Evolutionary conservation across 2,888 invertebrate genomes (phyloP).

Genomic region (Drosophila neotestacea): DNA sequence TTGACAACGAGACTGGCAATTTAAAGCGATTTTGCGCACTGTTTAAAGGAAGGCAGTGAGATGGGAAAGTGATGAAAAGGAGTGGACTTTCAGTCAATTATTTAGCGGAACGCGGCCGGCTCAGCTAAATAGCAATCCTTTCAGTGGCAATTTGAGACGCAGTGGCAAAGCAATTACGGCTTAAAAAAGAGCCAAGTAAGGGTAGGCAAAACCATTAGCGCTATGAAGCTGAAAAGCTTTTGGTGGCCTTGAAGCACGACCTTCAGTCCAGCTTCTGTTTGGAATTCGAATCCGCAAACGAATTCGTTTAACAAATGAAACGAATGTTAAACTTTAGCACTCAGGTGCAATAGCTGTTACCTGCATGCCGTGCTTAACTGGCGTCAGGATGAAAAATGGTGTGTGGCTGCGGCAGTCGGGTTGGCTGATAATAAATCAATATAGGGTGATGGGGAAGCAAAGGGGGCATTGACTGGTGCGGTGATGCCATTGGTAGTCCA

Average conservation of each 20-base stretch:
- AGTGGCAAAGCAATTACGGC: slow-evolving; percentile 32
- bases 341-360: slow-evolving; percentile 40
- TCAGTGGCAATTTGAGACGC: slow-evolving; percentile 37
- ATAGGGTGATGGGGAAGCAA: not conserved
- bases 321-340: slow-evolving; percentile 62
- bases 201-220: slow-evolving; percentile 34
- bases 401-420: slow-evolving; percentile 25
- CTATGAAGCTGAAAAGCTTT: slow-evolving; percentile 29
- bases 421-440: slow-evolving; percentile 68
- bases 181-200: not conserved
- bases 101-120: slow-evolving; percentile 22
- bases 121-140: slow-evolving; percentile 18
- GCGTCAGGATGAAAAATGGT: slow-evolving; percentile 63
- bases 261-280: slow-evolving; percentile 38
- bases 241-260: slow-evolving; percentile 40
- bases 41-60: not conserved
- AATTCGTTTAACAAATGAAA: slow-evolving; percentile 72
- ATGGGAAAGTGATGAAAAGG: not conserved
- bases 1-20: slow-evolving; percentile 3
- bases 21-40: slow-evolving; percentile 11
- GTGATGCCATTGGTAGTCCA: slow-evolving; percentile 30
- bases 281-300: slow-evolving; percentile 26
- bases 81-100: slow-evolving; percentile 31
- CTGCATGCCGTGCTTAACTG: slow-evolving; percentile 18
- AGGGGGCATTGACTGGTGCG: not conserved